These are phyloP conservation scores for Sebastiscus albofasciatus DNA, from an alignment of 2,797 vertebrate genomes.

Conservation along the genomic window DNA sequence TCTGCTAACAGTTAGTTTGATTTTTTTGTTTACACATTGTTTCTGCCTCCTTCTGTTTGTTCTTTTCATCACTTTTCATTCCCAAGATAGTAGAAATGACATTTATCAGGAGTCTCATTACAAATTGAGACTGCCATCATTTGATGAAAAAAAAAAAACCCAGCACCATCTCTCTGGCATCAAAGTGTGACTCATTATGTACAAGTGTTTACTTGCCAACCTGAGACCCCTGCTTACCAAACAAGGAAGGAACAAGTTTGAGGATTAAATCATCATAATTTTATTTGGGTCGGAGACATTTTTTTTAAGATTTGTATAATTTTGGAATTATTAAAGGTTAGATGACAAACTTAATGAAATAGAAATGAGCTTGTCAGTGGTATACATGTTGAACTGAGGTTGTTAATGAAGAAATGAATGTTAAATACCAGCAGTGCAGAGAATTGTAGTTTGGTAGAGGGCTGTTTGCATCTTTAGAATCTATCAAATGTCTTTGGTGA, in stretches of 20 bases:
- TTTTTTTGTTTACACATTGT: neutral
- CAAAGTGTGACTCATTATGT: constrained; percentile 65
- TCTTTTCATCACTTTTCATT: constrained; percentile 26
- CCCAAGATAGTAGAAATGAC: constrained; percentile 24
- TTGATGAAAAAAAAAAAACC: neutral
- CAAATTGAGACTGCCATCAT: constrained; percentile 47
- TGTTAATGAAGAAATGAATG: neutral
- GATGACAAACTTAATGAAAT: neutral
- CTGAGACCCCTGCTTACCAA: constrained; percentile 50
- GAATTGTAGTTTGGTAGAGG: neutral
- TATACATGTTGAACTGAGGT: neutral
- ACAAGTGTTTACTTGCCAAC: constrained; percentile 55
- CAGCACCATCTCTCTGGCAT: constrained; percentile 26
- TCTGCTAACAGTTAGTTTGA: neutral
- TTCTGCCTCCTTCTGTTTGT: constrained; percentile 13
- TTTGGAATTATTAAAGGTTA: constrained; percentile 1
- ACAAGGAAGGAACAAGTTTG: constrained; percentile 11
- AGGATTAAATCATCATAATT: constrained; percentile 19
- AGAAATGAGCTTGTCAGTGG: neutral
- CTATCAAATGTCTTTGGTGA: neutral
- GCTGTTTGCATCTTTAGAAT: neutral
- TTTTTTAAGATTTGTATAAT: neutral
- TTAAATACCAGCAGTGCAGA: neutral
- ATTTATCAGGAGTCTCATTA: constrained; percentile 43
- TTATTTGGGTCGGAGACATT: neutral